phyloP scores from a whole-genome alignment of 2,113 vertebrate genomes.

The Seriola dumerili region DNA sequence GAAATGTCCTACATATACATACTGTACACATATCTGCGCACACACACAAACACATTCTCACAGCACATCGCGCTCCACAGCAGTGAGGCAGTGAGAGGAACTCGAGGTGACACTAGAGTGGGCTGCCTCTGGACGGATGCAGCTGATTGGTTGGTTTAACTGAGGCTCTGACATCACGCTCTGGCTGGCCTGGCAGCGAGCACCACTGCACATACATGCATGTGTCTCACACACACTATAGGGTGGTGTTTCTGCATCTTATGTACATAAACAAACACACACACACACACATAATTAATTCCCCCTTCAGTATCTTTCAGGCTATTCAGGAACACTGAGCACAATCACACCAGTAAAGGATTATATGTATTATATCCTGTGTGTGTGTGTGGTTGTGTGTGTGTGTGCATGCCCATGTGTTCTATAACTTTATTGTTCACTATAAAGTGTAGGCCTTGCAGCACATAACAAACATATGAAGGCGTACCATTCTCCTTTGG shows the following conservation, averaged over 20 bases:
- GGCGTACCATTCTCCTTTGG: constrained; percentile 29
- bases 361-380: constrained; percentile 50
- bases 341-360: constrained; percentile 49
- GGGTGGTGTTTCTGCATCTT: background rate
- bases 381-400: constrained; percentile 20
- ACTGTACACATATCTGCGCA: constrained; percentile 27
- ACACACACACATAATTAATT: constrained; percentile 38
- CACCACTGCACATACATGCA: constrained; percentile 8
- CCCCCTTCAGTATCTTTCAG: constrained; percentile 22
- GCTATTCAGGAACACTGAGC: constrained; percentile 55
- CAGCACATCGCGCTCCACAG: constrained; percentile 2
- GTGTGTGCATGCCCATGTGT: background rate
- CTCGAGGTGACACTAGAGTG: constrained; percentile 59
- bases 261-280: constrained; percentile 20
- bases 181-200: background rate
- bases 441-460: constrained; percentile 19
- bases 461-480: constrained; percentile 30
- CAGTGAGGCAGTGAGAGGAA: constrained; percentile 42
- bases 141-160: constrained; percentile 47
- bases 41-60: constrained; percentile 32
- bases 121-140: constrained; percentile 33
- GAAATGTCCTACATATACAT: constrained; percentile 43
- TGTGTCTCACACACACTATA: constrained; percentile 33
- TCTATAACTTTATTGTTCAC: constrained; percentile 48
- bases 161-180: constrained; percentile 21